These are phyloP conservation scores for Albula goreensis DNA, from an alignment of 2,113 vertebrate genomes.

Conservation along the genomic window DNA sequence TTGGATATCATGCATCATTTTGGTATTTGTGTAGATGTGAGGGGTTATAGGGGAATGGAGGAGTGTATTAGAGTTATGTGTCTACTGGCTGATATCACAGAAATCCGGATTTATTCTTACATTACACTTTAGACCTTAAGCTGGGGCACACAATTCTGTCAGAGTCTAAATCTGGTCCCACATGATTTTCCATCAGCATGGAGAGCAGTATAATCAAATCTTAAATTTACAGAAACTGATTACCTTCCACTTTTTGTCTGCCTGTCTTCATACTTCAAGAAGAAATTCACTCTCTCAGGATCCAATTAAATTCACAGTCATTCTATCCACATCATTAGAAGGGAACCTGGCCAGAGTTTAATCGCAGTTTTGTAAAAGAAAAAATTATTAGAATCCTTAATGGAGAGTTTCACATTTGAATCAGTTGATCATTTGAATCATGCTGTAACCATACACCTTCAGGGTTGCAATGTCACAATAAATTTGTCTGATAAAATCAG, in stretches of 20 bases:
- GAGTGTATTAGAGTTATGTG: too few species aligned
- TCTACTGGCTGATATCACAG: too few species aligned
- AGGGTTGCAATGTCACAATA: not conserved
- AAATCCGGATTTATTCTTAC: too few species aligned
- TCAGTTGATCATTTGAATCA: not conserved
- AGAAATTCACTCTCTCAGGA: not conserved
- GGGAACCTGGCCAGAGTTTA: not conserved
- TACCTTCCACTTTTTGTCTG: not conserved
- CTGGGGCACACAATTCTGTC: not conserved
- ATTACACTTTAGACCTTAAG: not conserved
- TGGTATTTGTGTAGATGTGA: too few species aligned
- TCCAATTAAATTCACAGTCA: not conserved
- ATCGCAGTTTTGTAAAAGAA: not conserved
- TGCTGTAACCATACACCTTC: not conserved
- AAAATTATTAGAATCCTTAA: too few species aligned
- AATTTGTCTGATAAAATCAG: not conserved
- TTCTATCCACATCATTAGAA: not conserved
- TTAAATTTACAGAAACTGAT: not conserved
- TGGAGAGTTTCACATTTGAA: not conserved
- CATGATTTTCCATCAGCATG: not conserved
- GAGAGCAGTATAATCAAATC: not conserved
- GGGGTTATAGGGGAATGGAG: too few species aligned
- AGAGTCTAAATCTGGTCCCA: not conserved
- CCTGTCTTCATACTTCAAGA: not conserved
- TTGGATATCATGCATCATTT: too few species aligned